Evolutionary conservation across 2,888 invertebrate species (phyloP).

Genomic region (Hesperia comma): DNA sequence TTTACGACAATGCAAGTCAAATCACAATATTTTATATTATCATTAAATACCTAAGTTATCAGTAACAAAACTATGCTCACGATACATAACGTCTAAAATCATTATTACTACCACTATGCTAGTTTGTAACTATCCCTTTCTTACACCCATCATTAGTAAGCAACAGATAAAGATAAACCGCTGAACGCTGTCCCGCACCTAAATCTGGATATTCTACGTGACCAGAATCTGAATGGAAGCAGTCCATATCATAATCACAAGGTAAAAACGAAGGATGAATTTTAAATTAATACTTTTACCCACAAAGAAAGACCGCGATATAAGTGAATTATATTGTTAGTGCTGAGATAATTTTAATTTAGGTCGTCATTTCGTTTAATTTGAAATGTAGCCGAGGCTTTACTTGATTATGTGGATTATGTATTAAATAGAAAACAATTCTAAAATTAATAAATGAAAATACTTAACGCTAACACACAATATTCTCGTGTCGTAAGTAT

Average conservation of each 20-base stretch:
- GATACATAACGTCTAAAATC: background rate
- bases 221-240: constrained; percentile 62
- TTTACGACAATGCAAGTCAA: constrained; percentile 39
- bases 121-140: constrained; percentile 9
- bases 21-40: too few relatives aligned
- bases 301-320: constrained; percentile 12
- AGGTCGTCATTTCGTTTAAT: background rate
- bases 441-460: too few relatives aligned
- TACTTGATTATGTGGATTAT: too few relatives aligned
- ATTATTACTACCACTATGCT: background rate
- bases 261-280: constrained; percentile 64
- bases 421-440: too few relatives aligned
- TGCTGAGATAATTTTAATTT: constrained; percentile 3
- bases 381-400: background rate
- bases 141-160: constrained; percentile 11
- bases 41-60: too few relatives aligned
- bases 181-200: constrained; percentile 43
- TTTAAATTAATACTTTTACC: constrained; percentile 52
- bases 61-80: too few relatives aligned
- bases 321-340: constrained; percentile 8
- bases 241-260: constrained; percentile 68
- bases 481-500: too few relatives aligned
- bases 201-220: constrained; percentile 72
- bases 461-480: too few relatives aligned
- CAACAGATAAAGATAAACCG: constrained; percentile 25